These are phyloP conservation scores for Coremacera marginata DNA, from an alignment of 2,888 invertebrate genomes.

Conservation along the genomic window DNA sequence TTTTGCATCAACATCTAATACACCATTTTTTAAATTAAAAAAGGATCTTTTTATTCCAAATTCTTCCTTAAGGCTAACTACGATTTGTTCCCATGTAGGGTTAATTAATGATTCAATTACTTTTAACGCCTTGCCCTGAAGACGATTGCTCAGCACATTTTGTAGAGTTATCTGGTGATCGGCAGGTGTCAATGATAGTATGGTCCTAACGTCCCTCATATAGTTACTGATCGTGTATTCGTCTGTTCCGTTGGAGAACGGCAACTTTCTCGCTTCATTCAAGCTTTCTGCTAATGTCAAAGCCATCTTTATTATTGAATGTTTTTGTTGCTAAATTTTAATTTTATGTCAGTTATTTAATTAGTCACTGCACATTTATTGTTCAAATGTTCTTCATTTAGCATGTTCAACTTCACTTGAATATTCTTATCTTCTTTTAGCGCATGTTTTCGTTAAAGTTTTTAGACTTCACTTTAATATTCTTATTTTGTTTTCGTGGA, in stretches of 20 bases:
- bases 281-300: slow-evolving; percentile 5
- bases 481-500: not conserved
- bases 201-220: slow-evolving; percentile 18
- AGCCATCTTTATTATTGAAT: not conserved
- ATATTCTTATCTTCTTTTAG: not conserved
- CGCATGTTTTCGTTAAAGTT: not conserved
- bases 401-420: no score
- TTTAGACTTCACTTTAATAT: not conserved
- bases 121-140: slow-evolving; percentile 15
- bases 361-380: not conserved
- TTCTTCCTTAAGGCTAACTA: slow-evolving; percentile 39
- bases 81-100: slow-evolving; percentile 38
- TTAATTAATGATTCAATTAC: not conserved
- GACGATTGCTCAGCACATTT: slow-evolving; percentile 16
- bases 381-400: not conserved
- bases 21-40: slow-evolving; percentile 40
- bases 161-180: slow-evolving; percentile 2
- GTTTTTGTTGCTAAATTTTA: no score
- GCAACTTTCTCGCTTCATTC: slow-evolving; percentile 20
- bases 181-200: slow-evolving; percentile 15
- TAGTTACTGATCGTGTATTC: slow-evolving; percentile 11
- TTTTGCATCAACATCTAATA: slow-evolving; percentile 11
- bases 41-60: slow-evolving; percentile 42
- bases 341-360: no score
- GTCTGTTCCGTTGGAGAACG: not conserved